phyloP scores from a whole-genome alignment of 2,888 invertebrate species.

The Aleiodes alternator region DNA sequence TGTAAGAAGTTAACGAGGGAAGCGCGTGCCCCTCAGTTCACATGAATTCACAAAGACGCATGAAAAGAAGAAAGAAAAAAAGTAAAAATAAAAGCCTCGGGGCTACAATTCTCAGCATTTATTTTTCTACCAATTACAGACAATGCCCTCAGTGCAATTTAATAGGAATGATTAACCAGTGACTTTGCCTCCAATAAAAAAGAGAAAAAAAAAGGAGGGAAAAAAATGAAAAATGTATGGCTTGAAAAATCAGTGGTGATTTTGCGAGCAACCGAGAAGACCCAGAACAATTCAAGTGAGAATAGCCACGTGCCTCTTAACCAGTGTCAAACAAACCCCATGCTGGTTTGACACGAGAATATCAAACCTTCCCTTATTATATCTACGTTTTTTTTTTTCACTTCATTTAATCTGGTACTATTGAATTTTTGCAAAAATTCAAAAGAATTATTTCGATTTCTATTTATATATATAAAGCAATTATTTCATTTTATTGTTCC shows the following conservation, averaged over 20 bases:
- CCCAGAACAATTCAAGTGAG: constrained; percentile 48
- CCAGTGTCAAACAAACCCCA: constrained; percentile 65
- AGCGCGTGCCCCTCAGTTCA: constrained; percentile 63
- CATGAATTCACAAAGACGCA: constrained; percentile 23
- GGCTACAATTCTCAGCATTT: constrained; percentile 39
- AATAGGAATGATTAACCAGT: constrained; percentile 31
- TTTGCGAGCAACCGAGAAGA: not conserved
- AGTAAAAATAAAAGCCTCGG: constrained; percentile 31
- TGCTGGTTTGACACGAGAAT: constrained; percentile 67
- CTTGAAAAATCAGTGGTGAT: constrained; percentile 18
- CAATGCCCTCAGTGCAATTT: constrained; percentile 20
- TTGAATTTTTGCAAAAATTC: constrained; percentile 11
- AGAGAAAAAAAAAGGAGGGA: not conserved
- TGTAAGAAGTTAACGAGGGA: constrained; percentile 72
- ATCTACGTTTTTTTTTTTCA: too few relatives aligned
- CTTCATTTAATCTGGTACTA: constrained; percentile 16
- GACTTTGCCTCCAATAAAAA: constrained; percentile 21
- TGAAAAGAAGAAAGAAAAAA: constrained; percentile 7
- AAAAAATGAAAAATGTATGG: not conserved
- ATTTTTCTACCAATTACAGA: constrained; percentile 37
- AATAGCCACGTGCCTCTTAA: constrained; percentile 66
- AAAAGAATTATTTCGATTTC: not conserved
- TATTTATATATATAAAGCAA: constrained; percentile 6
- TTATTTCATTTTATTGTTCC: constrained; percentile 48
- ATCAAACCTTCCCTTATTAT: constrained; percentile 15